Conservation (phyloP, 2,113 vertebrate genomes). For the Stomatorhinus ivindoensis region DNA sequence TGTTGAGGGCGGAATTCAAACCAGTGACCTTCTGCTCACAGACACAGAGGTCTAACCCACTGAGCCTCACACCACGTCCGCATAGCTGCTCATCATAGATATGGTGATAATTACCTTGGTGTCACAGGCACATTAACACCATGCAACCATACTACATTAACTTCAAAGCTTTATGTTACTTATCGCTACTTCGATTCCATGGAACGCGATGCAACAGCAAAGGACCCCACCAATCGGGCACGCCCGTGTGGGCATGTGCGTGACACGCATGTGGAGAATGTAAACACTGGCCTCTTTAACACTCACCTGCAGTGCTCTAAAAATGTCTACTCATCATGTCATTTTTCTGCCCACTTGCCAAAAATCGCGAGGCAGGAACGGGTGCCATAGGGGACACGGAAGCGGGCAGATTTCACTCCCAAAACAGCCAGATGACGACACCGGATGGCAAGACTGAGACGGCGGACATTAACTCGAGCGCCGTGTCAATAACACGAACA, state of each 20-base stretch:
- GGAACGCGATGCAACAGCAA: not conserved
- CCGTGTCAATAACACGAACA: not conserved
- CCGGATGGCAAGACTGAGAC: not conserved
- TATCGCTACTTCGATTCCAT: not conserved
- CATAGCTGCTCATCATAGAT: not conserved
- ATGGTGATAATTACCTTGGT: not conserved
- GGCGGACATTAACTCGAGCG: not conserved
- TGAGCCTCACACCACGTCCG: not conserved
- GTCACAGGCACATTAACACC: not conserved
- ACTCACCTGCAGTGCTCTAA: not conserved
- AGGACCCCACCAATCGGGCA: not conserved
- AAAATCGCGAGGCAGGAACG: not conserved
- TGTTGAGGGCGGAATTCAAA: not conserved
- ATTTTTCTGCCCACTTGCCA: conserved; percentile 11
- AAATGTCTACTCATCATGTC: conserved; percentile 7
- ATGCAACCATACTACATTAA: not conserved
- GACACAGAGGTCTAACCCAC: not conserved
- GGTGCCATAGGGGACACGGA: not conserved
- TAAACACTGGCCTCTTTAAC: conserved; percentile 2
- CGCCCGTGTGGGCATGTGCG: not conserved
- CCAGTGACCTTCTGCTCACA: not conserved
- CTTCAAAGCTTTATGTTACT: not conserved
- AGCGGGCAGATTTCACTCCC: not conserved
- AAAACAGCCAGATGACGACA: not conserved
- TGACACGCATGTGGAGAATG: conserved; percentile 1